Percentiles rank a stretch among this genome's conserved stretches.
Conservation (phyloP, 2,113 vertebrate genomes). For the Xiphorhynchus elegans region DNA sequence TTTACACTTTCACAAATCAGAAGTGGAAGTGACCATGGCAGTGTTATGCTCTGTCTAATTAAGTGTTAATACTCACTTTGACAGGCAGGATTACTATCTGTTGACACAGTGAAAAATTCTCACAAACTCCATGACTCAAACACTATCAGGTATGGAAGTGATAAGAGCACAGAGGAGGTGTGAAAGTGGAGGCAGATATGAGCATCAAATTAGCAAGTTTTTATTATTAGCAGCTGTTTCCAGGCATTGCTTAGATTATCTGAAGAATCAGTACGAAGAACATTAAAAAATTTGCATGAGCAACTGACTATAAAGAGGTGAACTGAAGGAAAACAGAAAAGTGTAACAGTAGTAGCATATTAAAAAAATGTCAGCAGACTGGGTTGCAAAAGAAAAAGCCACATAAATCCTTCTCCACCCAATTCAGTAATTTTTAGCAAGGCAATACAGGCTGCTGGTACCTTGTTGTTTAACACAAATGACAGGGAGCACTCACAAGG, state of each 20-base stretch:
- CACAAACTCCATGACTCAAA: background rate
- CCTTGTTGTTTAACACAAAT: background rate
- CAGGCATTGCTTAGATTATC: background rate
- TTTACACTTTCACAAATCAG: background rate
- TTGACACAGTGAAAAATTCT: background rate
- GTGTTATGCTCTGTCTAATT: background rate
- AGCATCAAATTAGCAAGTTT: constrained; percentile 5
- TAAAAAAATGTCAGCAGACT: background rate
- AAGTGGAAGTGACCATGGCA: background rate
- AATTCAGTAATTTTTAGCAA: background rate
- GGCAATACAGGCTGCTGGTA: background rate
- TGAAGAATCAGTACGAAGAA: background rate
- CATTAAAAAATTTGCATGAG: background rate
- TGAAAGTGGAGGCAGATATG: background rate
- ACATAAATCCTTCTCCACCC: background rate
- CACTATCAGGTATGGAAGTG: background rate
- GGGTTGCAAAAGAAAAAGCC: background rate
- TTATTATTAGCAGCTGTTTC: constrained; percentile 45
- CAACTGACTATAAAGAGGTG: background rate
- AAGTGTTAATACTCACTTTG: background rate
- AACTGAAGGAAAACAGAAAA: background rate
- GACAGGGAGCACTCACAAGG: background rate
- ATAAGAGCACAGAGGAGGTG: background rate
- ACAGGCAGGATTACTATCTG: background rate
- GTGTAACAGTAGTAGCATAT: background rate